phyloP scores from a whole-genome alignment of 2,888 invertebrate species.

The Pollenia amentaria region DNA sequence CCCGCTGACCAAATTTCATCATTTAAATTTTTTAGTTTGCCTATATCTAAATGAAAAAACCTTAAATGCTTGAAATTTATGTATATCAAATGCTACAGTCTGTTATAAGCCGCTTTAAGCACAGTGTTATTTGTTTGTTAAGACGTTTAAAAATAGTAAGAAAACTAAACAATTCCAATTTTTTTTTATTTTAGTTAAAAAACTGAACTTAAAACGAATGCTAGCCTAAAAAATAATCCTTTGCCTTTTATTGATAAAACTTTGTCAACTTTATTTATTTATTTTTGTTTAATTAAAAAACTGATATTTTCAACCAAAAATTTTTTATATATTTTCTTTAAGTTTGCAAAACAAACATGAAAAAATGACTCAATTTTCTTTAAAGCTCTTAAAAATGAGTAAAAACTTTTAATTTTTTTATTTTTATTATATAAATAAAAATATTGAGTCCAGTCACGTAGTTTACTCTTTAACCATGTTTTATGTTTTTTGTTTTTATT shows the following conservation, averaged over 20 bases:
- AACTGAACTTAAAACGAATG: slow-evolving; percentile 23
- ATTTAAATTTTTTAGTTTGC: too few species aligned
- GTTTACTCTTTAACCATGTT: slow-evolving; percentile 33
- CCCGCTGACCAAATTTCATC: too few species aligned
- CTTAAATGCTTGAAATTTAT: too few species aligned
- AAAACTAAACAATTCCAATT: slow-evolving; percentile 44
- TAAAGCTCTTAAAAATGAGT: slow-evolving; percentile 49
- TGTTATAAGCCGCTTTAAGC: too few species aligned
- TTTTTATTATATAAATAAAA: slow-evolving; percentile 33
- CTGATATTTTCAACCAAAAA: slow-evolving; percentile 58
- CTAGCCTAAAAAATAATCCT: slow-evolving; percentile 17
- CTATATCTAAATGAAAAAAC: too few species aligned
- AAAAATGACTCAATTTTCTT: slow-evolving; percentile 60
- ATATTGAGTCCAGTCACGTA: slow-evolving; percentile 67
- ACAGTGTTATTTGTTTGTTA: background rate
- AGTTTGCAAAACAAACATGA: slow-evolving; percentile 47
- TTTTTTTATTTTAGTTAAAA: slow-evolving; percentile 41
- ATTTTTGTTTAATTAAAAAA: slow-evolving; percentile 22
- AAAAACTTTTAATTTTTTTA: slow-evolving; percentile 49
- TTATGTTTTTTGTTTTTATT: slow-evolving; percentile 10
- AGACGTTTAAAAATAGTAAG: background rate
- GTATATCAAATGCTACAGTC: too few species aligned
- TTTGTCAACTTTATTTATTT: slow-evolving; percentile 32
- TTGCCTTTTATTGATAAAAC: slow-evolving; percentile 25
- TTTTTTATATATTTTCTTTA: slow-evolving; percentile 45